Evolutionary conservation across 2,113 vertebrate species (phyloP).

Genomic region (Microcebus jonahi): DNA sequence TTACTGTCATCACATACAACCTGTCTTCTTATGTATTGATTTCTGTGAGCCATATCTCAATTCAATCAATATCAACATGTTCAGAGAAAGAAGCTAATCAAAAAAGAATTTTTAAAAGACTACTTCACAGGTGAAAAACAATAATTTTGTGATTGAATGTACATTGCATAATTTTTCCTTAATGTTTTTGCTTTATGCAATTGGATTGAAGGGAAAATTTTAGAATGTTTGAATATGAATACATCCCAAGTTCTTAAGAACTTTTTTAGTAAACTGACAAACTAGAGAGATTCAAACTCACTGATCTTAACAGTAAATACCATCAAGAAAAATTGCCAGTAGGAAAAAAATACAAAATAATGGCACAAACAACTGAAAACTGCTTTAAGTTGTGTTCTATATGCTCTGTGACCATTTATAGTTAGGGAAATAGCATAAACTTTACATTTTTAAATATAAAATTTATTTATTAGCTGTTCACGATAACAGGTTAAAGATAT

Average conservation of each 20-base stretch:
- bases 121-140: background rate
- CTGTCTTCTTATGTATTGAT: constrained; percentile 50
- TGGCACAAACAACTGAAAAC: background rate
- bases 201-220: background rate
- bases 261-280: background rate
- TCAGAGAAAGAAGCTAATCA: constrained; percentile 16
- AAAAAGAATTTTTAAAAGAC: constrained; percentile 20
- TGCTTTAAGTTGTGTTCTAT: background rate
- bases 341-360: background rate
- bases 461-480: background rate
- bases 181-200: background rate
- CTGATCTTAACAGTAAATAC: background rate
- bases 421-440: background rate
- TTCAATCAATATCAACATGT: constrained; percentile 11
- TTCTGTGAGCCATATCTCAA: background rate
- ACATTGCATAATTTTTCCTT: background rate
- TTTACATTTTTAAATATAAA: background rate
- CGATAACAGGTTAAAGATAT: background rate
- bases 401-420: background rate
- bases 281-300: background rate
- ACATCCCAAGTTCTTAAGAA: background rate
- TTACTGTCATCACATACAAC: background rate
- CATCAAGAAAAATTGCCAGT: constrained; percentile 11
- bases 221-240: background rate
- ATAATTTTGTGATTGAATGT: background rate